Conservation (phyloP, 1,140 invertebrate species). For the honey bee (Apis mellifera) region DNA sequence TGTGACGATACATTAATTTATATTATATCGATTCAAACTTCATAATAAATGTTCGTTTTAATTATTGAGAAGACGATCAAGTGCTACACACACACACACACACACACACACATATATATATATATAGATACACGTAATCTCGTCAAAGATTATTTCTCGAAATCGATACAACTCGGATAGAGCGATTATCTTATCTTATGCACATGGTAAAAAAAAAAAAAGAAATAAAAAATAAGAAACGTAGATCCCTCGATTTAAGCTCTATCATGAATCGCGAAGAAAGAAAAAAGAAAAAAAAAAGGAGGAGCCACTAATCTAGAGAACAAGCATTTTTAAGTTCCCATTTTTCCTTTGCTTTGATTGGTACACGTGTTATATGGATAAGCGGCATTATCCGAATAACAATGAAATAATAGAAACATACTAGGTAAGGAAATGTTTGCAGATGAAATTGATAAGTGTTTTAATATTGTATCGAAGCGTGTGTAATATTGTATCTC, state of each 20-base stretch:
- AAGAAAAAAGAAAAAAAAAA: background rate
- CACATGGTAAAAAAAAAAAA: background rate
- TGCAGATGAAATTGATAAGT: conserved; percentile 64
- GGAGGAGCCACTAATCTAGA: background rate
- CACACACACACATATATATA: too few relatives aligned
- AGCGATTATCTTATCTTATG: background rate
- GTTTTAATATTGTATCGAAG: conserved; percentile 58
- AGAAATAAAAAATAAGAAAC: background rate
- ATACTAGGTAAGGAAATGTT: conserved; percentile 73
- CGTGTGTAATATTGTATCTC: conserved; percentile 52
- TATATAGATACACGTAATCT: too few relatives aligned
- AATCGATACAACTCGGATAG: background rate
- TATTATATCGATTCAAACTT: too few relatives aligned
- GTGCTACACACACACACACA: too few relatives aligned
- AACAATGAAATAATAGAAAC: conserved; percentile 78
- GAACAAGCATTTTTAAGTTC: conserved; percentile 42
- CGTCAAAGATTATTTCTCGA: background rate
- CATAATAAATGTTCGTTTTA: too few relatives aligned
- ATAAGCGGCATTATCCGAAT: conserved; percentile 69
- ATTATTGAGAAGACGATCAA: too few relatives aligned
- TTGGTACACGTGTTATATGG: conserved; percentile 67
- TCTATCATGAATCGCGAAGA: background rate
- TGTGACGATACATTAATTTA: too few relatives aligned
- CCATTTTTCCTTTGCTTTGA: conserved; percentile 53
- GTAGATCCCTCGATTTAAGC: conserved; percentile 29